Evolutionary conservation across 2,113 vertebrate genomes (phyloP).

Genomic region (Verasper variegatus): DNA sequence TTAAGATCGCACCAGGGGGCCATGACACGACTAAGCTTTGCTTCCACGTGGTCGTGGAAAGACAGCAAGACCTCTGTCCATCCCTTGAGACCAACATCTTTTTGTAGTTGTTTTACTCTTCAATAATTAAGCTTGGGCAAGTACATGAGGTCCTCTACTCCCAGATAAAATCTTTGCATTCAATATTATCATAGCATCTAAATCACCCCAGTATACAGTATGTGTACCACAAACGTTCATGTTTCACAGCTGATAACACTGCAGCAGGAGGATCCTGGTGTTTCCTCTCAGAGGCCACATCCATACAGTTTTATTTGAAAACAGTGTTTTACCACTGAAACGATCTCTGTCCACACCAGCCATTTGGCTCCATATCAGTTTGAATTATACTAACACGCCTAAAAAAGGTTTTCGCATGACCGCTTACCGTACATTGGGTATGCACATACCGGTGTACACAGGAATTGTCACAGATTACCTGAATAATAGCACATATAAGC

Average conservation of each 20-base stretch:
- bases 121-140: constrained; percentile 20
- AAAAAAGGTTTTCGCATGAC: too few species aligned
- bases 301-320: too few species aligned
- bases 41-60: neutral
- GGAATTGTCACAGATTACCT: too few species aligned
- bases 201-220: neutral
- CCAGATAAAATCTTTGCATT: constrained; percentile 1
- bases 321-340: too few species aligned
- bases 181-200: constrained; percentile 7
- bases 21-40: constrained; percentile 13
- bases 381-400: too few species aligned
- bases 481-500: too few species aligned
- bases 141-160: constrained; percentile 14
- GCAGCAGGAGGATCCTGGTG: too few species aligned
- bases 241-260: neutral
- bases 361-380: too few species aligned
- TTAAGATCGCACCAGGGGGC: constrained; percentile 37
- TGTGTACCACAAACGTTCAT: neutral
- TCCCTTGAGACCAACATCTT: constrained; percentile 21
- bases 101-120: constrained; percentile 4
- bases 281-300: too few species aligned
- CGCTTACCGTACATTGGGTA: too few species aligned
- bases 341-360: too few species aligned
- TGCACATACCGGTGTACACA: too few species aligned
- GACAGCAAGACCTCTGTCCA: neutral